Evolutionary conservation across 2,113 vertebrate species (phyloP), one percentile per base, ranked within the genome.

Genomic region (Willisornis vidua): DNA sequence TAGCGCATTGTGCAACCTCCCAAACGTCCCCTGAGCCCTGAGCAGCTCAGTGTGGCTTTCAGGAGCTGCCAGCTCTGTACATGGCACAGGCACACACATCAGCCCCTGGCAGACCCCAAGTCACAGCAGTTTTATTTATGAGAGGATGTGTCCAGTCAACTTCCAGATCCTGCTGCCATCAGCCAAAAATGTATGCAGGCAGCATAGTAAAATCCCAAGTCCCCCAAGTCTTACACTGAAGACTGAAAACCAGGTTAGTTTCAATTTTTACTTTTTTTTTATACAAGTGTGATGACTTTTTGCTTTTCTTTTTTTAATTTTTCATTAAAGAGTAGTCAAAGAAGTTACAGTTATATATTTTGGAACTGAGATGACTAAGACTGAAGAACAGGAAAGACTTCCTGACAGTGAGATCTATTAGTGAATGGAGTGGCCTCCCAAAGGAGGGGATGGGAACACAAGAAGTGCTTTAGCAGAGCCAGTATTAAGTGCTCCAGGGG

Each of bases 391-490:
- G 83, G 80, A 92, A 84, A 75, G 90, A 35, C 59, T 86, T 96
- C 83, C 80, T 86, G 94, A 90, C 59, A 51, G 51, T 3, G 46
- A 83, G 79, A 39, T 62, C 79, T 92, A 35, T 92, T 81, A 86
- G 89, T 80, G 62, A 88, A 66, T 63, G 89, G 72, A 90, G 51
- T 3, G 26, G 51, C 29, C 43, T 95, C 93, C 96, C 94, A 28
- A 4, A 91, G 93, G 93, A 87, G 76, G 48, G 7, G 12, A 33
- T 20, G 63, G 85, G 54, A 93, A 68, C 71, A 77, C 67, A 66
- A 73, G 48, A 65, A 95, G 82, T 76, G 78, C 94, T 95, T 79
- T 58, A 65, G 91, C 71, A 79, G 85, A 89, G 85, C 8, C 81
- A 62, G 48, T 13, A 14, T 63, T 85, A 87, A 96, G 94, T 93